Evolutionary conservation across 53 echinoderm and acorn worm species (phyloP).

Genomic region (Patiria pectinifera): DNA sequence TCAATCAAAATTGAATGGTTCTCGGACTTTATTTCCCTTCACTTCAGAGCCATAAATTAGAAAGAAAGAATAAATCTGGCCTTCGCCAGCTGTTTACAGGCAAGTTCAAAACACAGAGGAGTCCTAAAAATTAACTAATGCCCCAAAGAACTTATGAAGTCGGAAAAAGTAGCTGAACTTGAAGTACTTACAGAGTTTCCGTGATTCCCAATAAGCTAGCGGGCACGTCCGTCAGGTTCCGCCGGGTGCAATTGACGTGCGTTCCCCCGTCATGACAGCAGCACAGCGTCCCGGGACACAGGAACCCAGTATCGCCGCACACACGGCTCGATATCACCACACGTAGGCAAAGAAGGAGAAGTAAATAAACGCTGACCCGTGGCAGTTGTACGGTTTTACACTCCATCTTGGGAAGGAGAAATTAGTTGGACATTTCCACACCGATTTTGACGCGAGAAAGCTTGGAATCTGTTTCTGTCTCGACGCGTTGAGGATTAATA

Average conservation of each 20-base stretch:
- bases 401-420: constrained; percentile 9
- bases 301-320: background rate
- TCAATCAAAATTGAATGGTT: no score
- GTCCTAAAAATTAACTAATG: no score
- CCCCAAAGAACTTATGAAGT: no score
- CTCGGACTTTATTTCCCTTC: no score
- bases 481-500: background rate
- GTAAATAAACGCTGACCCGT: background rate
- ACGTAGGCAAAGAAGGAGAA: background rate
- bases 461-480: background rate
- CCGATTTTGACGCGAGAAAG: background rate
- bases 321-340: background rate
- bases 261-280: background rate
- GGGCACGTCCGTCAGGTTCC: constrained; percentile 33
- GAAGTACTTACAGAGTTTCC: constrained; percentile 23
- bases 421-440: background rate
- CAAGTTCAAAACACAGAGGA: no score
- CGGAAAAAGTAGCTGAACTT: background rate
- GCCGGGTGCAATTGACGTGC: constrained; percentile 8
- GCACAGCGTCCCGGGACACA: background rate
- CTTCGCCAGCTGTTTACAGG: no score
- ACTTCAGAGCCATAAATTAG: no score
- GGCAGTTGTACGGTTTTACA: background rate
- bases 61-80: no score
- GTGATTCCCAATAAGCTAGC: background rate